Conservation (phyloP, 2,797 vertebrate species). For the Peromyscus aztecus region DNA sequence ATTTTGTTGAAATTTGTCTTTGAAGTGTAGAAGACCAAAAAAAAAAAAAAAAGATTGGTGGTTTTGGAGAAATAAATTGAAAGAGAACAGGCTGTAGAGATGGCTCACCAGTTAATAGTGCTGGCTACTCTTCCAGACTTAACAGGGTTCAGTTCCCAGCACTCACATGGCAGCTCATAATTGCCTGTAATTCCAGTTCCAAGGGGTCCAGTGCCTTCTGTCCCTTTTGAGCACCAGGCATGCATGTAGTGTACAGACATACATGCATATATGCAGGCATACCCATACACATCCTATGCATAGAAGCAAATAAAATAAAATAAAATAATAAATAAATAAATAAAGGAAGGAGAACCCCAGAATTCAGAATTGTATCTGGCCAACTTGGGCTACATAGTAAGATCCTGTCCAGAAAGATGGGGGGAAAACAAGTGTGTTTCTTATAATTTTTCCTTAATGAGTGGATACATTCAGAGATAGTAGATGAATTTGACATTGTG, state of each 20-base stretch:
- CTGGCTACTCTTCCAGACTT: neutral
- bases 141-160: neutral
- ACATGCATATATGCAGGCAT: neutral
- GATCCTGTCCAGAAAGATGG: neutral
- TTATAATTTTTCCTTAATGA: neutral
- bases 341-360: neutral
- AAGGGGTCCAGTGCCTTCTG: neutral
- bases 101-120: neutral
- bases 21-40: neutral
- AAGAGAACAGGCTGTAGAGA: neutral
- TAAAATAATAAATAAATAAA: too few species aligned
- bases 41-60: neutral
- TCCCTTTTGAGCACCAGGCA: neutral
- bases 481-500: neutral
- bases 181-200: neutral
- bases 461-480: neutral
- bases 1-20: constrained; percentile 27
- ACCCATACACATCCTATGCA: neutral
- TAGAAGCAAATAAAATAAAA: neutral
- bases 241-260: neutral
- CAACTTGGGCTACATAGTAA: neutral
- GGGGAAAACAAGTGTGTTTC: neutral
- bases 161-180: neutral
- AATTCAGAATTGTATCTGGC: neutral
- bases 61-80: neutral